Percentiles rank a stretch among this genome's conserved stretches.
phyloP scores from a whole-genome alignment of 2,888 invertebrate genomes.

The Marasmarcha lunaedactyla region DNA sequence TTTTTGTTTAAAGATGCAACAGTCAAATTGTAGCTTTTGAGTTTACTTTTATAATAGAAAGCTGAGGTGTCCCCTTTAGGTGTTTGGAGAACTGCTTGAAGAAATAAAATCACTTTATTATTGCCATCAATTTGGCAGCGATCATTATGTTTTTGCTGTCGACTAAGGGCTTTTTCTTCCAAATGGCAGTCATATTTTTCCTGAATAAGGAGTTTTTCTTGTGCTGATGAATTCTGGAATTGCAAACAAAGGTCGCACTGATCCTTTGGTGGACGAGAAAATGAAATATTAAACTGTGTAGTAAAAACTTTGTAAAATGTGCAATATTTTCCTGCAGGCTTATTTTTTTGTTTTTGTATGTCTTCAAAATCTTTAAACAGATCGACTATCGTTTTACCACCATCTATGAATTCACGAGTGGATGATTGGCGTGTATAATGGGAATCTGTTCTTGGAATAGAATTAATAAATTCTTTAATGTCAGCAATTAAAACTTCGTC shows the following conservation, averaged over 20 bases:
- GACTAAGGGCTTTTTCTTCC: slow-evolving; percentile 12
- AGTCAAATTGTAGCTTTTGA: slow-evolving; percentile 16
- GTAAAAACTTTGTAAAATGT: slow-evolving; percentile 9
- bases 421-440: slow-evolving; percentile 13
- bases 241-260: slow-evolving; percentile 11
- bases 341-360: slow-evolving; percentile 13
- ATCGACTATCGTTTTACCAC: slow-evolving; percentile 11
- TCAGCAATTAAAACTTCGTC: no score
- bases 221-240: slow-evolving; percentile 6
- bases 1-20: slow-evolving; percentile 10
- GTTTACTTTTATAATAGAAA: slow-evolving; percentile 17
- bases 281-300: slow-evolving; percentile 8
- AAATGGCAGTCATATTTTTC: slow-evolving; percentile 7
- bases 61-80: slow-evolving; percentile 14
- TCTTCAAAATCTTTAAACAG: slow-evolving; percentile 13
- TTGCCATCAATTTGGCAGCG: slow-evolving; percentile 14
- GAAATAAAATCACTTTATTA: slow-evolving; percentile 14
- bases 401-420: slow-evolving; percentile 14
- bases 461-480: no score
- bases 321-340: slow-evolving; percentile 7
- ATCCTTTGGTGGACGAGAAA: slow-evolving; percentile 11
- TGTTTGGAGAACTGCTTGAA: slow-evolving; percentile 17
- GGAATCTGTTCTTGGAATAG: no score
- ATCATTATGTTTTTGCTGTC: slow-evolving; percentile 15
- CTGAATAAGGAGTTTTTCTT: slow-evolving; percentile 1